Evolutionary conservation across 2,113 vertebrate genomes (phyloP).

Genomic region (Mungos mungo): DNA sequence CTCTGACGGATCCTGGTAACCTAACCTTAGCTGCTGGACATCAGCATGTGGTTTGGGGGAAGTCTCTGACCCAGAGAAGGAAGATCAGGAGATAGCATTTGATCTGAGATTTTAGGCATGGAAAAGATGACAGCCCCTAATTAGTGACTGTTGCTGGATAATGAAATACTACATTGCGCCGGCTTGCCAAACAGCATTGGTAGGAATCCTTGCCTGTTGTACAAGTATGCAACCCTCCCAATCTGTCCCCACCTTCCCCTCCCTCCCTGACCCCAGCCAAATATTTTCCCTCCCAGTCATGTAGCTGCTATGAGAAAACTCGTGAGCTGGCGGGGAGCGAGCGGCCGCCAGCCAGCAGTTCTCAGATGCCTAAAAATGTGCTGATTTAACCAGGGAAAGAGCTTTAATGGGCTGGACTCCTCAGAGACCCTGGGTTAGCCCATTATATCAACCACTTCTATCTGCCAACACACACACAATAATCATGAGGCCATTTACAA

Average conservation of each 20-base stretch:
- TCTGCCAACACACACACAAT: constrained; percentile 50
- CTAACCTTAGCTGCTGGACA: neutral
- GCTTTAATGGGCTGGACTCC: constrained; percentile 31
- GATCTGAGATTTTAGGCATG: constrained; percentile 44
- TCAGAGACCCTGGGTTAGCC: constrained; percentile 43
- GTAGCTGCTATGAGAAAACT: constrained; percentile 41
- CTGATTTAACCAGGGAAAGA: constrained; percentile 65
- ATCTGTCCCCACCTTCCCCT: neutral
- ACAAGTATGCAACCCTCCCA: constrained; percentile 26
- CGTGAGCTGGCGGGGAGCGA: neutral
- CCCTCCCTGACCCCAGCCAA: constrained; percentile 15
- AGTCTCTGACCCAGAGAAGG: constrained; percentile 28
- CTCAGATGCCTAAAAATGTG: constrained; percentile 64
- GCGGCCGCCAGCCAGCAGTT: neutral
- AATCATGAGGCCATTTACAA: constrained; percentile 72
- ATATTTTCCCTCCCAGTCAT: constrained; percentile 55
- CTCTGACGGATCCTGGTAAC: neutral
- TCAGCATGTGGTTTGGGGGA: neutral
- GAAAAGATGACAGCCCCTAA: constrained; percentile 75
- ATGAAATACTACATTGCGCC: constrained; percentile 76
- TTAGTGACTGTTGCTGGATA: constrained; percentile 75
- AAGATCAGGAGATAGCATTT: constrained; percentile 57
- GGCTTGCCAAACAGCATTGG: constrained; percentile 22
- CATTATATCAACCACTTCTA: constrained; percentile 53
- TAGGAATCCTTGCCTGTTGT: constrained; percentile 4